phyloP scores from a whole-genome alignment of 1,140 invertebrate genomes.

The Drosophila arizonae region DNA sequence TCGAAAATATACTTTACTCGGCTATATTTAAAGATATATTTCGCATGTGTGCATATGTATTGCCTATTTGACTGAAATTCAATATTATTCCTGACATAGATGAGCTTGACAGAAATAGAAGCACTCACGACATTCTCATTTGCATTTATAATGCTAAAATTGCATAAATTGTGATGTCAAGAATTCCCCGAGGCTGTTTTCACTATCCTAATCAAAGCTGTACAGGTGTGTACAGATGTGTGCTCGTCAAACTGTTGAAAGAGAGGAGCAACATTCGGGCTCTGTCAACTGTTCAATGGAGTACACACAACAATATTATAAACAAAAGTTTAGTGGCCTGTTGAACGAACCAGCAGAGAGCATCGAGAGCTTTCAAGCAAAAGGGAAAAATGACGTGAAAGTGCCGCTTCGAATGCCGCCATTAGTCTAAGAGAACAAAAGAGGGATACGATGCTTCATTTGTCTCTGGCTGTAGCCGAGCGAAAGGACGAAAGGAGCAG shows the following conservation, averaged over 20 bases:
- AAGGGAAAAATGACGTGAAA: not conserved
- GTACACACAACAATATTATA: constrained; percentile 35
- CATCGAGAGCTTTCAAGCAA: constrained; percentile 21
- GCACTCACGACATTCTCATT: too few species aligned
- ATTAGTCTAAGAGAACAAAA: not conserved
- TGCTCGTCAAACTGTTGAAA: not conserved
- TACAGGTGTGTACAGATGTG: not conserved
- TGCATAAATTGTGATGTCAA: not conserved
- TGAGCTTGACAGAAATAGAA: too few species aligned
- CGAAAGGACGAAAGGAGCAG: not conserved
- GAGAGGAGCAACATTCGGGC: constrained; percentile 14
- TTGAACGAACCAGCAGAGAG: constrained; percentile 62
- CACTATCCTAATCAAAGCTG: not conserved
- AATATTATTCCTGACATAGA: too few species aligned
- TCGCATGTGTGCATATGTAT: too few species aligned
- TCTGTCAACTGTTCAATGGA: constrained; percentile 14
- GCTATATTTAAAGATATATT: too few species aligned
- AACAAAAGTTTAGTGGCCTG: constrained; percentile 67
- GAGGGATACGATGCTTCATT: not conserved
- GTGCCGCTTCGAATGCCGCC: not conserved
- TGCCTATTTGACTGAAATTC: too few species aligned
- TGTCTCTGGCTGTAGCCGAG: not conserved
- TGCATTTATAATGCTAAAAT: too few species aligned
- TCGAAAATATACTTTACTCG: too few species aligned
- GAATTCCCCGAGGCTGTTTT: not conserved